A percentile compares a stretch with the other conserved stretches of the same genome.
These are phyloP conservation scores for Hestina assimilis DNA, from an alignment of 1,140 invertebrate genomes.

Conservation along the genomic window DNA sequence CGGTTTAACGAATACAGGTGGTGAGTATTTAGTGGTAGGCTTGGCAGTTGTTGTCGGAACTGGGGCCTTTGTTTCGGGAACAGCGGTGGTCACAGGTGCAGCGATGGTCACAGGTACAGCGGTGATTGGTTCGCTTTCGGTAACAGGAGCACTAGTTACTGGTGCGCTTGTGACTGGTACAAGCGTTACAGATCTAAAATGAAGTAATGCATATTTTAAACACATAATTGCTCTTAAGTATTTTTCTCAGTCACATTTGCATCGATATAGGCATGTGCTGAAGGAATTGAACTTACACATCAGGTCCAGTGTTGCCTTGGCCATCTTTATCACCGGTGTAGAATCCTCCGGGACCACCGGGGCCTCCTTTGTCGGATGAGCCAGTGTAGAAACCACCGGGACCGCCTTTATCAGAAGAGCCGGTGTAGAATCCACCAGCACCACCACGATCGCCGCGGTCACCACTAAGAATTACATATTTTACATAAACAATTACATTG, in stretches of 20 bases:
- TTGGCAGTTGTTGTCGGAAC: background rate
- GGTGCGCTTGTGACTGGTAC: constrained; percentile 10
- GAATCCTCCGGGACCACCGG: constrained; percentile 47
- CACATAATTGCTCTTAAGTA: too few relatives aligned
- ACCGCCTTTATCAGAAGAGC: constrained; percentile 32
- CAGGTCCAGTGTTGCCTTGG: background rate
- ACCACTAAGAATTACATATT: constrained; percentile 40
- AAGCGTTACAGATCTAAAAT: background rate
- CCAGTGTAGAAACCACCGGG: constrained; percentile 55
- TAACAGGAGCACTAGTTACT: background rate
- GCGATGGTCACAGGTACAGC: constrained; percentile 1
- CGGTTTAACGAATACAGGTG: constrained; percentile 43
- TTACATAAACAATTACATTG: too few relatives aligned
- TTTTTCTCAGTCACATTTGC: too few relatives aligned
- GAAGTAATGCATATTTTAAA: too few relatives aligned
- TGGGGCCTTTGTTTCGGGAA: constrained; percentile 3
- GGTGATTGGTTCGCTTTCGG: background rate
- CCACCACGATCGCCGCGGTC: constrained; percentile 64
- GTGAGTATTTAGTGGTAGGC: constrained; percentile 12
- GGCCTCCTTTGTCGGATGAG: constrained; percentile 33
- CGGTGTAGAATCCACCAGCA: constrained; percentile 58
- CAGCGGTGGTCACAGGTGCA: constrained; percentile 3
- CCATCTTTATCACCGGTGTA: constrained; percentile 28
- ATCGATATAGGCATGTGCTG: too few relatives aligned
- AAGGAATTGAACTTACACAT: background rate